These are phyloP conservation scores for Channa striata DNA, from an alignment of 2,797 vertebrate species.

Conservation along the genomic window DNA sequence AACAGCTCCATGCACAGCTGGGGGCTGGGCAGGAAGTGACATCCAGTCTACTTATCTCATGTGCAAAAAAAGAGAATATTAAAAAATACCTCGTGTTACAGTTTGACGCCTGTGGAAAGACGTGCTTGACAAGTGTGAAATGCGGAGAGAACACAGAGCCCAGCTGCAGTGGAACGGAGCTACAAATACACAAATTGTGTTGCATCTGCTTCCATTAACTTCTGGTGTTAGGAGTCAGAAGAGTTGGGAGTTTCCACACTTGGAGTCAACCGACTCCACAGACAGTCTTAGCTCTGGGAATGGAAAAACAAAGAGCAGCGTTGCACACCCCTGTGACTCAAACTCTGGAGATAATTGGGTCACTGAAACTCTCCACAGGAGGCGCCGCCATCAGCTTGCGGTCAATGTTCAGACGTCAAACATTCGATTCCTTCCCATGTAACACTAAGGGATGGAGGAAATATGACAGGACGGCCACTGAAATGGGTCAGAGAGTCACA, in stretches of 20 bases:
- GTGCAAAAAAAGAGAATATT: conserved; percentile 18
- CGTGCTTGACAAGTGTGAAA: neutral
- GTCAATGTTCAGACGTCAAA: neutral
- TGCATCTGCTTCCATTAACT: conserved; percentile 43
- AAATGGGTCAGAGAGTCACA: neutral
- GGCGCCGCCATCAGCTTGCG: conserved; percentile 12
- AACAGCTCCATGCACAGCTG: conserved; percentile 43
- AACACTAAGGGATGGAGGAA: neutral
- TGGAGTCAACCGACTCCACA: conserved; percentile 32
- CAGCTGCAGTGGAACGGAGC: neutral
- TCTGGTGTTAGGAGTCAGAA: conserved; percentile 32
- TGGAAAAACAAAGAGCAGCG: conserved; percentile 65
- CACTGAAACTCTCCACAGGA: conserved; percentile 51
- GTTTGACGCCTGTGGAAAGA: conserved; percentile 4
- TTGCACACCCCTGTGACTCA: conserved; percentile 66
- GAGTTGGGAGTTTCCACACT: conserved; percentile 39
- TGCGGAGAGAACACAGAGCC: conserved; percentile 8
- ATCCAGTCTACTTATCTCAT: conserved; percentile 42
- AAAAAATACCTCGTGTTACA: neutral
- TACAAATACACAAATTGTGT: conserved; percentile 35
- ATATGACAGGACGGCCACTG: neutral
- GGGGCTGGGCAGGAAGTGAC: conserved; percentile 55
- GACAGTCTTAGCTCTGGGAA: conserved; percentile 48
- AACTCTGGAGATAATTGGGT: conserved; percentile 65
- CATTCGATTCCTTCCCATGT: neutral